Evolutionary conservation across 2,888 invertebrate genomes (phyloP).

Genomic region (Sylvicola fuscatus): DNA sequence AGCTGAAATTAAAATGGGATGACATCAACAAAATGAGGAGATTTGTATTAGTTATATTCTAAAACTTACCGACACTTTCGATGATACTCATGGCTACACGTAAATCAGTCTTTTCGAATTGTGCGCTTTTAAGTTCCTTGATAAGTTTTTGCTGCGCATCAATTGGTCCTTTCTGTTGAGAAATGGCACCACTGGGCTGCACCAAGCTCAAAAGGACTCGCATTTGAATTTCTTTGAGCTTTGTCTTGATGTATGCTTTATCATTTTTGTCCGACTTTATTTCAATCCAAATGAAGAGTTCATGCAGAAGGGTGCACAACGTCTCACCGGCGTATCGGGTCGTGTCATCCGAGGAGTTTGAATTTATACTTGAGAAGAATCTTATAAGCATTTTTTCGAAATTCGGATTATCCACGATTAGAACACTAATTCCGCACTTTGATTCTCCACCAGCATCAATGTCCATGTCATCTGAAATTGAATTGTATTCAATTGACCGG

Average conservation of each 20-base stretch:
- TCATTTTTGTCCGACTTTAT: slow-evolving; percentile 41
- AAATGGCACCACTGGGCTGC: slow-evolving; percentile 40
- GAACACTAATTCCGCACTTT: slow-evolving; percentile 26
- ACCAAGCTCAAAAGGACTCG: slow-evolving; percentile 51
- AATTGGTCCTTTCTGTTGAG: slow-evolving; percentile 43
- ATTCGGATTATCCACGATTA: slow-evolving; percentile 38
- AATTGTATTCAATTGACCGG: too few species aligned
- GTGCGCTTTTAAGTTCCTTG: slow-evolving; percentile 36
- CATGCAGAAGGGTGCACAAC: slow-evolving; percentile 48
- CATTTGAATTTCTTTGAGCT: slow-evolving; percentile 32
- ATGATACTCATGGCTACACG: slow-evolving; percentile 51
- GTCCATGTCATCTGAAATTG: background rate
- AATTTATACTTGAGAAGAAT: slow-evolving; percentile 30
- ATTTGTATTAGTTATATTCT: background rate
- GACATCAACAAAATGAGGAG: too few species aligned
- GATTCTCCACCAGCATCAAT: slow-evolving; percentile 11
- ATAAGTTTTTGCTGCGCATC: slow-evolving; percentile 56
- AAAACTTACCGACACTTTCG: slow-evolving; percentile 40
- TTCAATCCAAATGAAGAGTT: slow-evolving; percentile 45
- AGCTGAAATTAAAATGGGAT: slow-evolving; percentile 16
- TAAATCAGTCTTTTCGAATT: slow-evolving; percentile 44
- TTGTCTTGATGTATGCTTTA: slow-evolving; percentile 30
- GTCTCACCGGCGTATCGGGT: slow-evolving; percentile 51
- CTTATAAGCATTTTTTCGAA: slow-evolving; percentile 41
- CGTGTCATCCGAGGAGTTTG: slow-evolving; percentile 7